Evolutionary conservation across 2,888 invertebrate species (phyloP).

Genomic region (Melieria crassipennis): DNA sequence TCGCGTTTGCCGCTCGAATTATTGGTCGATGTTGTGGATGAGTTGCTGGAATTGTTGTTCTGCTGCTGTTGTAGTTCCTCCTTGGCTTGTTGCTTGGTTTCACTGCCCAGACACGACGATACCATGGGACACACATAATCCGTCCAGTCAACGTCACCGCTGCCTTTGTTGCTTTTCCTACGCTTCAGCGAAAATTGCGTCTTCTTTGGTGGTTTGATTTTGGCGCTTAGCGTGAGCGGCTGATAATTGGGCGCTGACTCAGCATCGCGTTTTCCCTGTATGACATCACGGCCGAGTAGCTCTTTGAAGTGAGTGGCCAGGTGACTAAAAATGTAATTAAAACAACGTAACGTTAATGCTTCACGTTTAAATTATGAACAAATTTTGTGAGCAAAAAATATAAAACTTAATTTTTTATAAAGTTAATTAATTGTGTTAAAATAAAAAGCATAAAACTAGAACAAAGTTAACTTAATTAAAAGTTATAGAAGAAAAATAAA

Average conservation of each 20-base stretch:
- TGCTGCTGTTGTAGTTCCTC: background rate
- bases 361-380: background rate
- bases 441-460: too few species aligned
- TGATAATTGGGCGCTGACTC: constrained; percentile 86
- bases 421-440: background rate
- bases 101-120: constrained; percentile 31
- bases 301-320: constrained; percentile 91
- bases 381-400: background rate
- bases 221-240: constrained; percentile 88
- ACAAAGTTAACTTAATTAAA: too few species aligned
- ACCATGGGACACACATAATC: constrained; percentile 86
- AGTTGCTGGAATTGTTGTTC: constrained; percentile 23
- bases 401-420: background rate
- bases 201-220: constrained; percentile 89
- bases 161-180: constrained; percentile 83
- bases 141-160: constrained; percentile 80
- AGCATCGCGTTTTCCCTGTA: constrained; percentile 88
- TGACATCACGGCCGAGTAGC: constrained; percentile 87
- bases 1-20: too few species aligned
- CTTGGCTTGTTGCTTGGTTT: constrained; percentile 24
- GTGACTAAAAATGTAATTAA: constrained; percentile 70
- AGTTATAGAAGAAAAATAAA: too few species aligned
- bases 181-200: constrained; percentile 87
- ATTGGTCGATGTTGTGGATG: constrained; percentile 34
- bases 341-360: background rate